Percentiles rank a stretch among this genome's conserved stretches.
These are phyloP conservation scores for Cromileptes altivelis DNA, from an alignment of 2,113 vertebrate species.

Conservation along the genomic window DNA sequence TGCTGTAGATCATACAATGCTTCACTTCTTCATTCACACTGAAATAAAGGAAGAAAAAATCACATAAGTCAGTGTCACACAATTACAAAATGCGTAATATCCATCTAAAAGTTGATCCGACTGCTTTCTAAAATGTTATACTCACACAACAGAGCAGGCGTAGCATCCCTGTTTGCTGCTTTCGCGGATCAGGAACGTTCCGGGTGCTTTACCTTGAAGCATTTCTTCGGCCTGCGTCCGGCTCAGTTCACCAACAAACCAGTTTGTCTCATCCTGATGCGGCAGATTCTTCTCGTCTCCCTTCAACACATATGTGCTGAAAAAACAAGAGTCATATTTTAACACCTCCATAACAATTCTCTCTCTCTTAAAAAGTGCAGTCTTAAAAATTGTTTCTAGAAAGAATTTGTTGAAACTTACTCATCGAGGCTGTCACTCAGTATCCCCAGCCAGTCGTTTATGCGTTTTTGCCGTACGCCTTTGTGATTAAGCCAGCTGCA, in stretches of 20 bases:
- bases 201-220: constrained; percentile 92
- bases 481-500: constrained; percentile 96
- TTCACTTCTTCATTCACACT: constrained; percentile 96
- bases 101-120: neutral
- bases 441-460: constrained; percentile 95
- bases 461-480: constrained; percentile 94
- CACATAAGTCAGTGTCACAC: neutral
- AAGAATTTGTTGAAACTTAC: constrained; percentile 84
- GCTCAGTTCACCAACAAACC: constrained; percentile 97
- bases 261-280: constrained; percentile 94
- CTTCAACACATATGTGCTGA: constrained; percentile 91
- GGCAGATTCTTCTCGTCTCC: constrained; percentile 93
- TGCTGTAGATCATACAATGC: constrained; percentile 97
- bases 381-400: neutral
- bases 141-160: constrained; percentile 99
- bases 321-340: constrained; percentile 1
- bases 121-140: constrained; percentile 43
- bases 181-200: constrained; percentile 96
- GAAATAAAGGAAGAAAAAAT: constrained; percentile 55
- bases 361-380: neutral
- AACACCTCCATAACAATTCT: neutral
- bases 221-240: constrained; percentile 94
- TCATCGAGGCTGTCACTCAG: constrained; percentile 92
- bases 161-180: constrained; percentile 97
- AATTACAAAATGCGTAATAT: neutral